phyloP scores from a whole-genome alignment of 2,113 vertebrate genomes.

The Shinisaurus crocodilurus region DNA sequence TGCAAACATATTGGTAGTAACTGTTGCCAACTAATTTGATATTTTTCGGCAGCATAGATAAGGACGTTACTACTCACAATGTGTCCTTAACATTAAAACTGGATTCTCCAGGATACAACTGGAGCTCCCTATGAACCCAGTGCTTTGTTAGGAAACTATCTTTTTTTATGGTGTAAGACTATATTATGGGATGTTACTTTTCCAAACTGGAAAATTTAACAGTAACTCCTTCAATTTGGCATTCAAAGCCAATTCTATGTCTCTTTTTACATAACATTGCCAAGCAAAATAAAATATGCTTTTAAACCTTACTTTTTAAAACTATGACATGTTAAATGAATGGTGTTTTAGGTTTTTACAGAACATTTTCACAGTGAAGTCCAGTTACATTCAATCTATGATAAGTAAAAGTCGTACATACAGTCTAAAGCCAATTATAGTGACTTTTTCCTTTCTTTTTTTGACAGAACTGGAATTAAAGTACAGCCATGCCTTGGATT shows the following conservation, averaged over 20 bases:
- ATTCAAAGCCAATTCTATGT: constrained; percentile 12
- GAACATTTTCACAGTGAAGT: not conserved
- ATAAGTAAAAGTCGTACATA: constrained; percentile 3
- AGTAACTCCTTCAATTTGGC: constrained; percentile 4
- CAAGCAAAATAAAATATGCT: constrained; percentile 52
- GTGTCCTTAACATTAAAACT: not conserved
- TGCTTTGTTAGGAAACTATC: not conserved
- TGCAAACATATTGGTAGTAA: not conserved
- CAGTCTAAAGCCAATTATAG: constrained; percentile 12
- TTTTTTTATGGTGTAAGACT: not conserved
- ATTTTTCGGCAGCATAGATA: not conserved
- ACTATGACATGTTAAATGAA: constrained; percentile 18
- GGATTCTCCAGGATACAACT: not conserved
- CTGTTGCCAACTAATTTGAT: not conserved
- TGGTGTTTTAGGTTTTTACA: constrained; percentile 13
- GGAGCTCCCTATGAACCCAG: not conserved
- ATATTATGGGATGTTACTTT: not conserved
- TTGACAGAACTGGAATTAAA: constrained; percentile 34
- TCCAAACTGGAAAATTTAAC: not conserved
- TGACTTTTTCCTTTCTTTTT: too few species aligned
- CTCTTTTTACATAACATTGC: constrained; percentile 8
- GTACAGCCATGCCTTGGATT: too few species aligned
- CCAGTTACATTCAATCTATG: constrained; percentile 14
- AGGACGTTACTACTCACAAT: not conserved
- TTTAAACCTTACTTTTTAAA: constrained; percentile 13